Conservation (phyloP, 2,113 vertebrate genomes). For the Gymnogyps californianus region DNA sequence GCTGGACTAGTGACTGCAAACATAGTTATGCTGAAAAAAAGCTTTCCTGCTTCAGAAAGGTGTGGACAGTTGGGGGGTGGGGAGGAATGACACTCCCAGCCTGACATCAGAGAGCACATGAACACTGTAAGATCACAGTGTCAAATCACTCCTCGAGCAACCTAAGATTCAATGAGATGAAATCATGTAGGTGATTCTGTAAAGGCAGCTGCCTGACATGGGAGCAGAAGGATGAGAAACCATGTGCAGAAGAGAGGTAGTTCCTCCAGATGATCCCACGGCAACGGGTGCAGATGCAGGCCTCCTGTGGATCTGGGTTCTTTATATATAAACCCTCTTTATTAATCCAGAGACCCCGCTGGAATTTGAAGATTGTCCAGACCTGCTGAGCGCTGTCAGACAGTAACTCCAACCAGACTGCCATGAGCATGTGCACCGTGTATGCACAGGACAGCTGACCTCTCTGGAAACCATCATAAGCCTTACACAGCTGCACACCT, state of each 20-base stretch:
- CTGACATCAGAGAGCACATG: neutral
- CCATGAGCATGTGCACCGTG: neutral
- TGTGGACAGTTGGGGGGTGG: accelerated
- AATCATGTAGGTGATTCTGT: neutral
- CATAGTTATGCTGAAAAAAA: neutral
- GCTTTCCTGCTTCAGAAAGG: neutral
- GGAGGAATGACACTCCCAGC: neutral
- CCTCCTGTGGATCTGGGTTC: neutral
- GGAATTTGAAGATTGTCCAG: neutral
- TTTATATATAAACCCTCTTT: neutral
- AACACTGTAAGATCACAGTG: neutral
- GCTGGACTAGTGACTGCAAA: conserved; percentile 24
- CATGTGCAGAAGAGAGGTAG: neutral
- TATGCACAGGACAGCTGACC: neutral
- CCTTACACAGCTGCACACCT: neutral
- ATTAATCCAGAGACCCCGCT: neutral
- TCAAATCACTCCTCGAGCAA: neutral
- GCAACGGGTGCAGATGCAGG: neutral
- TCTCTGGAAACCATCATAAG: neutral
- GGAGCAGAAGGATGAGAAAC: neutral
- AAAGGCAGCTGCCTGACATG: neutral
- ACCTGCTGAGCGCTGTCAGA: neutral
- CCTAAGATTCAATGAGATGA: neutral
- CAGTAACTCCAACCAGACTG: neutral
- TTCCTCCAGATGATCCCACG: neutral